These are phyloP conservation scores for Oeneis ivallda DNA, from an alignment of 2,888 invertebrate species.

Conservation along the genomic window DNA sequence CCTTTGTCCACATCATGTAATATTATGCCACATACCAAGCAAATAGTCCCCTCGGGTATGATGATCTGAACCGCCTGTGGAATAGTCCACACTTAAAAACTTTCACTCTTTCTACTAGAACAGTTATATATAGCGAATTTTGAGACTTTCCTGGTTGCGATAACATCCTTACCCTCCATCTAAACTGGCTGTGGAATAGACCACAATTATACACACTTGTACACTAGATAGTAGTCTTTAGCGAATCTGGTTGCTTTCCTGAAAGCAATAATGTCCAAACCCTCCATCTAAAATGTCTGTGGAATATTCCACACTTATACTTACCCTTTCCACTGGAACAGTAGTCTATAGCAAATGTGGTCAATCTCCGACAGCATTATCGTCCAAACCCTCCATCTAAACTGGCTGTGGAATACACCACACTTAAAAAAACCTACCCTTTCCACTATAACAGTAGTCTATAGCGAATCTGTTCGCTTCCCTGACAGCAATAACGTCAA, in stretches of 20 bases:
- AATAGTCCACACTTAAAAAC: constrained; percentile 90
- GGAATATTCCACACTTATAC: constrained; percentile 90
- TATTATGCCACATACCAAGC: constrained; percentile 98
- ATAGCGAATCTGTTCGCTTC: background rate
- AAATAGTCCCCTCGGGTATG: constrained; percentile 97
- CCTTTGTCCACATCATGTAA: constrained; percentile 83
- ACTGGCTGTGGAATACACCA: constrained; percentile 92
- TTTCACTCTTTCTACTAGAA: constrained; percentile 85
- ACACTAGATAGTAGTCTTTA: constrained; percentile 70
- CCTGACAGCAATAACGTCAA: constrained; percentile 70
- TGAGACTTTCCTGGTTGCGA: background rate
- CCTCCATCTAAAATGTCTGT: constrained; percentile 94
- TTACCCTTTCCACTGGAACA: constrained; percentile 85
- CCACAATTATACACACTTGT: constrained; percentile 85
- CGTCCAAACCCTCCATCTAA: constrained; percentile 90
- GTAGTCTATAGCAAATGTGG: background rate
- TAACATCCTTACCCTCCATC: constrained; percentile 90
- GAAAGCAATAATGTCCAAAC: constrained; percentile 85
- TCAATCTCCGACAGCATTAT: background rate
- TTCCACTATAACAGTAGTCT: constrained; percentile 76
- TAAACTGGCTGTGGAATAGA: constrained; percentile 92
- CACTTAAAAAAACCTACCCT: constrained; percentile 88
- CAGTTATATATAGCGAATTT: background rate
- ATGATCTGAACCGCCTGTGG: constrained; percentile 94
- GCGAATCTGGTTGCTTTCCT: background rate